phyloP scores from a whole-genome alignment of 2,113 vertebrate species.

The Cygnus buccinator region DNA sequence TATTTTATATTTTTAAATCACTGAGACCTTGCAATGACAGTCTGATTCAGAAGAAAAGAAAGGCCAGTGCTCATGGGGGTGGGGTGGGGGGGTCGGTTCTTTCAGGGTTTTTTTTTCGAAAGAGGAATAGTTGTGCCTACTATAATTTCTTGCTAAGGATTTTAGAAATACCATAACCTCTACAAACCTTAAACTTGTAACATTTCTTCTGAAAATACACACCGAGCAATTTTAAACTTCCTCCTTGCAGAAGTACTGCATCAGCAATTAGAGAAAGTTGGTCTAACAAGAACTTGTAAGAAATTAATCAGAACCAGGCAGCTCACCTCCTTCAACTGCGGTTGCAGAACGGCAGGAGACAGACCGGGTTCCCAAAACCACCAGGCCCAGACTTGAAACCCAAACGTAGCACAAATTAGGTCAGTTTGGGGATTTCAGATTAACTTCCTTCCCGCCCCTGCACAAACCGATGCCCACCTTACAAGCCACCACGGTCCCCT shows the following conservation, averaged over 20 bases:
- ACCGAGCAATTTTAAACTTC: not conserved
- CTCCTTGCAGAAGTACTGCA: not conserved
- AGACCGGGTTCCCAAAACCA: not conserved
- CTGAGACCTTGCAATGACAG: constrained; percentile 53
- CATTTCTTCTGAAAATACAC: not conserved
- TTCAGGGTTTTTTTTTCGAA: not conserved
- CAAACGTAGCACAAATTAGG: not conserved
- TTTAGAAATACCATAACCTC: not conserved
- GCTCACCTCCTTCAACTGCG: not conserved
- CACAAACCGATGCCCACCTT: not conserved
- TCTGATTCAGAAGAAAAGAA: constrained; percentile 39
- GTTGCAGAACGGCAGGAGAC: accelerated
- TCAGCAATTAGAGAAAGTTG: not conserved
- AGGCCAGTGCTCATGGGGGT: not conserved
- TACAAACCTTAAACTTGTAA: not conserved
- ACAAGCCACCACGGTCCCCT: not conserved
- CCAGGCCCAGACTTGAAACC: not conserved
- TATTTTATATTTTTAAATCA: constrained; percentile 66
- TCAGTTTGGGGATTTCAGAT: not conserved
- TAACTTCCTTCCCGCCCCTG: not conserved
- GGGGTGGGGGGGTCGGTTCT: not conserved
- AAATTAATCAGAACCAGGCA: not conserved
- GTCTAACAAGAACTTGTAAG: not conserved
- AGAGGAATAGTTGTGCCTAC: not conserved
- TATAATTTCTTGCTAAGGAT: not conserved